phyloP scores from a whole-genome alignment of 2,797 vertebrate genomes.

The Enteromius paludinosus region DNA sequence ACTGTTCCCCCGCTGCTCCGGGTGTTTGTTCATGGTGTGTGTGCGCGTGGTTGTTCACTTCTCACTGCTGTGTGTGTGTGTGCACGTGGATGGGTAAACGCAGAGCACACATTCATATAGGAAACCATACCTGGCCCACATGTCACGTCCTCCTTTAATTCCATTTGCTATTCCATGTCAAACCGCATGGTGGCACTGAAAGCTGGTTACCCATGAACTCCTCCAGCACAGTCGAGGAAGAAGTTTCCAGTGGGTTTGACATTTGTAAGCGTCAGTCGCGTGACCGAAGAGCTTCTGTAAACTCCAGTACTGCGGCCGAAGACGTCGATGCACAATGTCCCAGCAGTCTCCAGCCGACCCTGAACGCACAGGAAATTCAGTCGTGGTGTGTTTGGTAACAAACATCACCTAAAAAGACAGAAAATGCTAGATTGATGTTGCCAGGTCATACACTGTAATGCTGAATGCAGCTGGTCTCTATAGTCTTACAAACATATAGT shows the following conservation, averaged over 20 bases:
- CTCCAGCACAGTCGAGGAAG: neutral
- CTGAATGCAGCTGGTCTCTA: neutral
- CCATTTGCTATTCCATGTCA: neutral
- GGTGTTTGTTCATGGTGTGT: too few species aligned
- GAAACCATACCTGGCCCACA: too few species aligned
- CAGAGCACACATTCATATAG: too few species aligned
- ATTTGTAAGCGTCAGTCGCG: neutral
- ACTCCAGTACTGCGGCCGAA: neutral
- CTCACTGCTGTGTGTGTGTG: too few species aligned
- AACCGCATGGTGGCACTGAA: conserved; percentile 26
- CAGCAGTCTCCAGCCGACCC: conserved; percentile 55
- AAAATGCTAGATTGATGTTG: neutral
- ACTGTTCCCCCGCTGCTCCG: too few species aligned
- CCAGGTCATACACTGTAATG: neutral
- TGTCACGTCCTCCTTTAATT: too few species aligned
- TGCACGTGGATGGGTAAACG: too few species aligned
- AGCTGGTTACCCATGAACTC: neutral
- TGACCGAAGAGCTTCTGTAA: neutral
- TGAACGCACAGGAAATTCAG: neutral
- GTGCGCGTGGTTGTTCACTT: too few species aligned
- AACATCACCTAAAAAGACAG: neutral
- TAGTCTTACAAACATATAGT: too few species aligned
- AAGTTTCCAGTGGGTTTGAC: conserved; percentile 11
- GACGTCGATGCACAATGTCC: conserved; percentile 67
- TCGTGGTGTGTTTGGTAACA: conserved; percentile 13